These are phyloP conservation scores for Lithodes maja DNA, from an alignment of 2,888 invertebrate genomes.

Conservation along the genomic window DNA sequence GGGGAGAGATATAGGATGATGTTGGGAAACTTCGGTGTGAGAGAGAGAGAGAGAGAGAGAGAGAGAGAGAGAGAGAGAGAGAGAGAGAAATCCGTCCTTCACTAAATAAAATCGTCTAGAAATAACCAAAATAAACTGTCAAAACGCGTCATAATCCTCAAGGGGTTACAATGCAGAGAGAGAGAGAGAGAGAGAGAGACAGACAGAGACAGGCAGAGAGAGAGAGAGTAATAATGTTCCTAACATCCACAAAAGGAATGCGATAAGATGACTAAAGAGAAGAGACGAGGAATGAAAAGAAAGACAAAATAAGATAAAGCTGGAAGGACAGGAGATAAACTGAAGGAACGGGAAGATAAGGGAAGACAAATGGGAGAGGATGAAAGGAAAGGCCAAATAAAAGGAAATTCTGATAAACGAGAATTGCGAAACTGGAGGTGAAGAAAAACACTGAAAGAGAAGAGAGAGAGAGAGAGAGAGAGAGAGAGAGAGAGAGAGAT, in stretches of 20 bases:
- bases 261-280: too few species aligned
- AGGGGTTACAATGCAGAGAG: too few species aligned
- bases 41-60: slow-evolving; percentile 10
- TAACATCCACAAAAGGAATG: too few species aligned
- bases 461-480: not conserved
- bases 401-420: not conserved
- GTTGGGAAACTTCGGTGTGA: not conserved
- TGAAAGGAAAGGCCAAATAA: slow-evolving; percentile 11
- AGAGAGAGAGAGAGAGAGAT: not conserved
- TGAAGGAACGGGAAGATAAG: not conserved
- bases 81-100: too few species aligned
- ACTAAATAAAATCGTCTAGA: too few species aligned
- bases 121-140: too few species aligned
- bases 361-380: not conserved
- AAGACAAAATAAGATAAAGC: not conserved
- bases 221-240: too few species aligned
- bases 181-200: too few species aligned
- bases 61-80: not conserved
- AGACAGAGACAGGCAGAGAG: too few species aligned
- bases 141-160: too few species aligned
- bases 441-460: not conserved
- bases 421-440: not conserved
- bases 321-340: too few species aligned
- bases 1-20: not conserved
- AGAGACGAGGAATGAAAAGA: not conserved